These are phyloP conservation scores for Lota lota DNA, from an alignment of 2,113 vertebrate genomes.

Conservation along the genomic window DNA sequence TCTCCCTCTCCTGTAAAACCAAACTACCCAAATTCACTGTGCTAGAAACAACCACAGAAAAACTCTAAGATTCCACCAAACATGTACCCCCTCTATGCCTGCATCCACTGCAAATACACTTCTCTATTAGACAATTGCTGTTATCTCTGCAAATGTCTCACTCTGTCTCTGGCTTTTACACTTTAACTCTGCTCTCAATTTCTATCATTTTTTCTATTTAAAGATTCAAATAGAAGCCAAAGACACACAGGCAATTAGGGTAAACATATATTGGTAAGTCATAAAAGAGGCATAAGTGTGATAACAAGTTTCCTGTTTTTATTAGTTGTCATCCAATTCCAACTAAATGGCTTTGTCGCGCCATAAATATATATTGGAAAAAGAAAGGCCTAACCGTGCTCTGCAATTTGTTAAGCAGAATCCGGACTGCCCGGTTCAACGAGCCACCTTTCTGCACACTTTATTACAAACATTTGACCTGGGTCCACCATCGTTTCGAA, in stretches of 20 bases:
- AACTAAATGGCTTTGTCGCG: constrained; percentile 22
- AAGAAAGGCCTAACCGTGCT: no score
- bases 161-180: constrained; percentile 6
- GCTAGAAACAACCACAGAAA: no score
- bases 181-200: neutral
- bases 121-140: neutral
- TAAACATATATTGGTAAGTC: constrained; percentile 34
- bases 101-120: no score
- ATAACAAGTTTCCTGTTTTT: constrained; percentile 48
- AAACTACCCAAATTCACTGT: no score
- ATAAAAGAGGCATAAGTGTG: constrained; percentile 20
- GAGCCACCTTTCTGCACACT: no score
- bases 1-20: no score
- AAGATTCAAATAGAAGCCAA: constrained; percentile 8
- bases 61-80: no score
- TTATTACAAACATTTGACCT: constrained; percentile 11
- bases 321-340: constrained; percentile 36
- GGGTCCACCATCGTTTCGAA: constrained; percentile 20
- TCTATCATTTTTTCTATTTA: neutral
- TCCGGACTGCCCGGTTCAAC: no score
- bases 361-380: neutral
- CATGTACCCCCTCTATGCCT: no score
- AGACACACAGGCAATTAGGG: constrained; percentile 28
- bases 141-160: neutral
- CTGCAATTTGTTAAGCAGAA: no score